phyloP scores from a whole-genome alignment of 2,113 vertebrate species.

The Emydocephalus ijimae region DNA sequence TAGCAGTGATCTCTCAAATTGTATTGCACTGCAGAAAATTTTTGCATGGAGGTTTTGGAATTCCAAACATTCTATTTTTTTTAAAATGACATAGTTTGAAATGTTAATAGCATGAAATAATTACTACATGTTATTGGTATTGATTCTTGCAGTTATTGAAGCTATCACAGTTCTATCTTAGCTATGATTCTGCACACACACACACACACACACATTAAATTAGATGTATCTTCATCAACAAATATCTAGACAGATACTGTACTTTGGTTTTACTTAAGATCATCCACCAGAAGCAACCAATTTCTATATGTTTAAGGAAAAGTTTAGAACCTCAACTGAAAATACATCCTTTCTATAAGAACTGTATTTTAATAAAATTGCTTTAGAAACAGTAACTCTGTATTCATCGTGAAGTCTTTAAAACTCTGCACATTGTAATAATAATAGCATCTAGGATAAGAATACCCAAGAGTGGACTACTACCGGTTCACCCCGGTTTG shows the following conservation, averaged over 20 bases:
- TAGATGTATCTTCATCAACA: neutral
- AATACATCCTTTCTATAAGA: neutral
- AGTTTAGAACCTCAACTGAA: neutral
- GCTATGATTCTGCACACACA: neutral
- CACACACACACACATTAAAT: too few species aligned
- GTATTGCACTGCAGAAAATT: neutral
- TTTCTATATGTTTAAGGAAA: constrained; percentile 9
- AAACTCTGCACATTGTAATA: neutral
- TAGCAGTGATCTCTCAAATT: neutral
- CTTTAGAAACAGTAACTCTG: too few species aligned
- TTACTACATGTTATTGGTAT: neutral
- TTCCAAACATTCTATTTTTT: neutral
- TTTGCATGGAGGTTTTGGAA: neutral
- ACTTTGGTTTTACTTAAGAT: neutral
- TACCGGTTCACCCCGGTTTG: too few species aligned
- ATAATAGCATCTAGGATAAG: neutral
- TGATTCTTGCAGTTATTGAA: neutral
- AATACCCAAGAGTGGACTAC: too few species aligned
- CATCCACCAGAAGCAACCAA: neutral
- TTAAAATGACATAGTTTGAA: neutral
- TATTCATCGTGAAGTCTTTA: neutral
- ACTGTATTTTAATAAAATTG: neutral
- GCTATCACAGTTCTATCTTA: neutral
- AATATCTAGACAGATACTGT: neutral
- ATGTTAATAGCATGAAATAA: neutral